Evolutionary conservation across 2,888 invertebrate genomes (phyloP).

Genomic region (Clivina fossor): DNA sequence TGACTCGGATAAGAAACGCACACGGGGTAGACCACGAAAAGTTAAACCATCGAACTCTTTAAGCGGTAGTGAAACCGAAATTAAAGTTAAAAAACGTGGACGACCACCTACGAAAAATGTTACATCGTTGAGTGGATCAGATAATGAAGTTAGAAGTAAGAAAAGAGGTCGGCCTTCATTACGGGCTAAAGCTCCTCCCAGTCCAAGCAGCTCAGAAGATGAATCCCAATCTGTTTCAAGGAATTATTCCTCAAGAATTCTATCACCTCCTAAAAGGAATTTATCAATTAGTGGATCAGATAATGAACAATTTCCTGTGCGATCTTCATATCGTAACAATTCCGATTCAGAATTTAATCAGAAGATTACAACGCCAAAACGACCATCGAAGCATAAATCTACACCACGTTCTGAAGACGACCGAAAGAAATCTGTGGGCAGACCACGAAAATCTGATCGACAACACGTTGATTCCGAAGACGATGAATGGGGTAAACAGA

Average conservation of each 20-base stretch:
- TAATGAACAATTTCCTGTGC: constrained; percentile 42
- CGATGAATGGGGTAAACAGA: constrained; percentile 49
- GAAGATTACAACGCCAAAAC: constrained; percentile 41
- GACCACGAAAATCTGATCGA: constrained; percentile 35
- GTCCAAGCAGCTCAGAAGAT: constrained; percentile 52
- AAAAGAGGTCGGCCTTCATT: constrained; percentile 47
- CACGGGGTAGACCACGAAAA: constrained; percentile 55
- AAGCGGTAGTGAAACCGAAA: constrained; percentile 37
- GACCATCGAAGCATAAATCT: constrained; percentile 41
- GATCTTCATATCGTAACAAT: constrained; percentile 39
- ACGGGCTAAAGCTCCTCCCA: constrained; percentile 38
- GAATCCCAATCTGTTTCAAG: constrained; percentile 44
- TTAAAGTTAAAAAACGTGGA: constrained; percentile 43
- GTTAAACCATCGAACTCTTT: constrained; percentile 43
- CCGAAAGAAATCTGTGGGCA: constrained; percentile 36
- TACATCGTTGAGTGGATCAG: constrained; percentile 46
- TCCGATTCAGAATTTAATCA: constrained; percentile 42
- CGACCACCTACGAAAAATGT: constrained; percentile 42
- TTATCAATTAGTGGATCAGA: constrained; percentile 42
- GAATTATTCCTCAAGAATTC: constrained; percentile 46
- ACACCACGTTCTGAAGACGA: constrained; percentile 40
- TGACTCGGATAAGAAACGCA: constrained; percentile 42
- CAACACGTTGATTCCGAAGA: constrained; percentile 45
- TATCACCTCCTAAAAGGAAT: constrained; percentile 43
- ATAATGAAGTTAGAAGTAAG: constrained; percentile 45